Evolutionary conservation across 2,113 vertebrate species (phyloP).

Genomic region (Nycticebus coucang): DNA sequence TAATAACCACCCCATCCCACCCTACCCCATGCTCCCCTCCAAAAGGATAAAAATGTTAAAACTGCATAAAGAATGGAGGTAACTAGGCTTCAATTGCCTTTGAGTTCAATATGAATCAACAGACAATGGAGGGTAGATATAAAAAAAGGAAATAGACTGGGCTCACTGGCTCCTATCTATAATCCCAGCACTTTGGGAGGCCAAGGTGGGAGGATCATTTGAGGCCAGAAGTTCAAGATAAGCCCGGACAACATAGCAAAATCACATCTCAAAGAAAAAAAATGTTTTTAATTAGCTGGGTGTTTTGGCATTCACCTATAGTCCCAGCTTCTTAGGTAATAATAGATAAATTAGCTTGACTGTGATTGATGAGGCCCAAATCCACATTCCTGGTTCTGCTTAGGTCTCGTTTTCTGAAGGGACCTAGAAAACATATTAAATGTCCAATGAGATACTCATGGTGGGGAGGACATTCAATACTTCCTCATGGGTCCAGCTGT

Average conservation of each 20-base stretch:
- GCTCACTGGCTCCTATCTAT: too few relatives aligned
- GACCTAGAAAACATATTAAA: neutral
- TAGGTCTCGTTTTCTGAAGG: constrained; percentile 1
- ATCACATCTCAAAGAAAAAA: too few relatives aligned
- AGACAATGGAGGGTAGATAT: neutral
- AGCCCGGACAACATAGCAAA: too few relatives aligned
- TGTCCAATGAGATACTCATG: neutral
- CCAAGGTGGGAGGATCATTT: too few relatives aligned
- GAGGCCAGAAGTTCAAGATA: too few relatives aligned
- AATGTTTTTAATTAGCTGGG: too few relatives aligned
- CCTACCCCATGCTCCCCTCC: neutral
- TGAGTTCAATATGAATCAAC: neutral
- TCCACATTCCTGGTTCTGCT: neutral
- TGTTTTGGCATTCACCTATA: too few relatives aligned
- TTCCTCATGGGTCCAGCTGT: neutral
- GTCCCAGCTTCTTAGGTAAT: neutral
- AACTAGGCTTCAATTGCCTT: neutral
- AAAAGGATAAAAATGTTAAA: constrained; percentile 15
- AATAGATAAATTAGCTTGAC: neutral
- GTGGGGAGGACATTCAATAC: neutral
- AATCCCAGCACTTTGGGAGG: too few relatives aligned
- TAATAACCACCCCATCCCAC: neutral
- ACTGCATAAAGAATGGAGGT: neutral
- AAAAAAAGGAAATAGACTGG: neutral
- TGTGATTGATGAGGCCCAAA: neutral